Conservation (phyloP, 2,888 invertebrate genomes). For the Pandemis heparana region DNA sequence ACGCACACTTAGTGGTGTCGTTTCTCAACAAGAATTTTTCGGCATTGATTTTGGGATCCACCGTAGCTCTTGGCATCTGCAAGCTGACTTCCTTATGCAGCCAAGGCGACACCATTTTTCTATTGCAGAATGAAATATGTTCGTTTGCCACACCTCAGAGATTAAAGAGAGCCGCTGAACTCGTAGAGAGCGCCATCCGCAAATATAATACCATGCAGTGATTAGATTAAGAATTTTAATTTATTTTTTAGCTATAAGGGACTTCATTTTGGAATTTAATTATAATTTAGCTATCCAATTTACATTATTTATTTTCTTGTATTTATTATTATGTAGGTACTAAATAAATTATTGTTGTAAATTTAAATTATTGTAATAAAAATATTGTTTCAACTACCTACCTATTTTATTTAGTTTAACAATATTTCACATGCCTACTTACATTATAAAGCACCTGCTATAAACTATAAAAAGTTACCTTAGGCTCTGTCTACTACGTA, state of each 20-base stretch:
- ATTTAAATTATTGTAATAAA: no score
- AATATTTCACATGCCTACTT: no score
- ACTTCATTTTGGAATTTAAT: no score
- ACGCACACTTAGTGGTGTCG: constrained; percentile 47
- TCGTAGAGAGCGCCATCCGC: constrained; percentile 82
- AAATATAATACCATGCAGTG: constrained; percentile 67
- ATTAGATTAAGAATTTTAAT: constrained; percentile 9
- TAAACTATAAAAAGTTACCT: no score
- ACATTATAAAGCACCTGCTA: no score
- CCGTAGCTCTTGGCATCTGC: constrained; percentile 81
- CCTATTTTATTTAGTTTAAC: no score
- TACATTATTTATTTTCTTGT: no score
- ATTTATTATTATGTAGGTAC: no score
- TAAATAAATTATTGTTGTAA: no score
- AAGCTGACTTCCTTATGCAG: constrained; percentile 84
- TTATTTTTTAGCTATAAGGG: not conserved
- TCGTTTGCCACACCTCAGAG: constrained; percentile 81
- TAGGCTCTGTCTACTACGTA: no score
- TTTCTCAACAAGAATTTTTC: constrained; percentile 51
- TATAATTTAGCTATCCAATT: no score
- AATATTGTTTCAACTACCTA: no score
- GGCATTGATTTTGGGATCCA: constrained; percentile 54
- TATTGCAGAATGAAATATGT: constrained; percentile 64
- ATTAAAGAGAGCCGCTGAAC: constrained; percentile 76
- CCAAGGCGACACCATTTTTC: constrained; percentile 63